Base-by-base conservation (phyloP, 2,113 vertebrate genomes). In the Osmerus mordax region DNA sequence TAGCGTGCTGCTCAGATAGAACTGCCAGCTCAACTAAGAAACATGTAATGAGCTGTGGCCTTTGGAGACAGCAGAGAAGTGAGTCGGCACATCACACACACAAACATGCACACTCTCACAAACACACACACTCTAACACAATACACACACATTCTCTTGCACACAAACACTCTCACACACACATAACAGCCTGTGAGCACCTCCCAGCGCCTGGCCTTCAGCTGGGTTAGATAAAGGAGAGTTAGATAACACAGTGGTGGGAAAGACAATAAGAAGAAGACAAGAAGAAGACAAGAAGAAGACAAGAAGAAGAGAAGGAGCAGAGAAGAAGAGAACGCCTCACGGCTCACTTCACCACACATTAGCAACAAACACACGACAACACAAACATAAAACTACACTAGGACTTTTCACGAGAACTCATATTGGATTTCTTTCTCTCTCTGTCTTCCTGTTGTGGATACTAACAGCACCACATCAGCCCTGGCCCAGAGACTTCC, bases 211-310 rank as follows among this genome's bases (percentile, higher is more conserved):
- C 29, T 36, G 71, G 78, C 83, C 85, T 66, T 62, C 41, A 84
- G 85, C 76, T 3, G 3, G 75, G 71, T 89, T 84, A 82, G 80
- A 81, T 87, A 87, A 87, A 78, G 67, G 74, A 12, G 69, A 73
- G 18, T 85, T 82, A 87, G 83, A 86, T 81, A 87, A 82, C 78
- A 82, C 77, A 11, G 55, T 15, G 75, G 78, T 69, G 74, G 77
- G 73, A 56, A 54, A 80, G 21, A 74, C 70, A 54, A 23, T 1
- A 23, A 23, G 21, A 23, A 23, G 21, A 23, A 1, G n/a, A 21
- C 0, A 23, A 23, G 23, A 23, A 23, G 32, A 69, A 65, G 19
- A 79, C 75, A 73, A 69, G 53, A 70, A 78, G 62, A 83, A 82
- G 73, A 80, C 77, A 82, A 83, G 56, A 74, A 76, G 71, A 83